Percentiles rank a stretch among this genome's conserved stretches.
These are phyloP conservation scores for Mamestra brassicae DNA, from an alignment of 2,888 invertebrate genomes.

Conservation along the genomic window DNA sequence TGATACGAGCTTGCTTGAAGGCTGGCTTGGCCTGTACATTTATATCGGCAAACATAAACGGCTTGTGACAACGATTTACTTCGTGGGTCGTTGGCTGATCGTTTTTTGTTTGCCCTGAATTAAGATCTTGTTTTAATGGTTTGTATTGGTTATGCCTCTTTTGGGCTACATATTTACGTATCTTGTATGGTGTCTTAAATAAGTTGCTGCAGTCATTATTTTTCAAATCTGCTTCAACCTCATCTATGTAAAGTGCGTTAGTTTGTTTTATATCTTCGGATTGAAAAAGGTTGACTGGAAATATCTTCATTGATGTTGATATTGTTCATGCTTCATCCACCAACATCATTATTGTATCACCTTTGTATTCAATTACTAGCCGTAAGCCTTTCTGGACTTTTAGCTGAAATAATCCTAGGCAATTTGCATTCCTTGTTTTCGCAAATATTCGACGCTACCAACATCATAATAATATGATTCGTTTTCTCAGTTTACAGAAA, in stretches of 20 bases:
- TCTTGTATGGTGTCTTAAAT: too few species aligned
- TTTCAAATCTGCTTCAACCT: not conserved
- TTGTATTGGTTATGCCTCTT: constrained; percentile 9
- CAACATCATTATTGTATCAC: not conserved
- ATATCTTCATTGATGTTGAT: not conserved
- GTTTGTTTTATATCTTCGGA: not conserved
- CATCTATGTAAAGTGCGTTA: not conserved
- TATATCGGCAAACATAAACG: constrained; percentile 45
- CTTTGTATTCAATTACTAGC: too few species aligned
- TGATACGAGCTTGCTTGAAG: constrained; percentile 72
- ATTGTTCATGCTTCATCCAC: not conserved
- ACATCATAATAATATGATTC: not conserved
- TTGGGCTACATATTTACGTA: constrained; percentile 2
- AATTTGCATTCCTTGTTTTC: not conserved
- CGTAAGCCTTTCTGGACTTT: too few species aligned
- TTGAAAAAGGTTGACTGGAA: not conserved
- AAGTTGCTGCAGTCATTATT: too few species aligned
- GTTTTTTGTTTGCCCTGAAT: constrained; percentile 46
- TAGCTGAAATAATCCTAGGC: too few species aligned
- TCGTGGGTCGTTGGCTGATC: constrained; percentile 23
- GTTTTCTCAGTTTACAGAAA: not conserved
- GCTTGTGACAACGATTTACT: constrained; percentile 55
- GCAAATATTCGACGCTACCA: not conserved
- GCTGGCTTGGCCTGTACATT: constrained; percentile 63
- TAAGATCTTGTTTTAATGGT: constrained; percentile 39